These are phyloP conservation scores for Epirrita christyi DNA, from an alignment of 2,888 invertebrate species.

Conservation along the genomic window DNA sequence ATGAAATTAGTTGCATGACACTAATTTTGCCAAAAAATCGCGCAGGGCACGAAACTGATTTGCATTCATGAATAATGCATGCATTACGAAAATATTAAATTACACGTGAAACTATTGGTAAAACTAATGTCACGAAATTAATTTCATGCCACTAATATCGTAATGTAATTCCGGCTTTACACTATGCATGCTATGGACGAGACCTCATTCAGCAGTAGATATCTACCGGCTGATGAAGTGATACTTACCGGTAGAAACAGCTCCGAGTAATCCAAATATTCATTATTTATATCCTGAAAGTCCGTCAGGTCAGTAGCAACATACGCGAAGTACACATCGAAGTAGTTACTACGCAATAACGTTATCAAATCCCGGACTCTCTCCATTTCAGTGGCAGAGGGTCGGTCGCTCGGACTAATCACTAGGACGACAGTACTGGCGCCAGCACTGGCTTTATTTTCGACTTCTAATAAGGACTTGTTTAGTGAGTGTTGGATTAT, in stretches of 20 bases:
- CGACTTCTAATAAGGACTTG: constrained; percentile 66
- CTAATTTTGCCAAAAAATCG: too few species aligned
- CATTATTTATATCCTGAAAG: constrained; percentile 76
- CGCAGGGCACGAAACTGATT: too few species aligned
- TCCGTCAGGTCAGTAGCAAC: constrained; percentile 70
- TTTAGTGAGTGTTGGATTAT: constrained; percentile 76
- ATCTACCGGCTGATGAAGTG: too few species aligned
- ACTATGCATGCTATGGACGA: too few species aligned
- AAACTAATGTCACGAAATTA: too few species aligned
- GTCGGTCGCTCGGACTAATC: constrained; percentile 76
- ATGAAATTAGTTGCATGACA: too few species aligned
- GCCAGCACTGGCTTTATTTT: constrained; percentile 60
- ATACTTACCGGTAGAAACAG: constrained; percentile 66
- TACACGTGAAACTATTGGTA: too few species aligned
- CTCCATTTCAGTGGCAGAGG: constrained; percentile 72
- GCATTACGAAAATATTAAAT: too few species aligned
- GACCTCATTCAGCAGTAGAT: too few species aligned
- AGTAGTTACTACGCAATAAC: constrained; percentile 73
- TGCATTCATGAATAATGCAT: too few species aligned
- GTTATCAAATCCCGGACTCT: constrained; percentile 68
- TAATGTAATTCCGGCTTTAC: too few species aligned
- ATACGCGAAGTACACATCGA: constrained; percentile 83
- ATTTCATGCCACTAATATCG: too few species aligned
- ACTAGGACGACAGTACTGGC: constrained; percentile 80
- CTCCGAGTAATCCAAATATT: constrained; percentile 79